These are phyloP conservation scores for Sebastes goodei DNA, from an alignment of 2,797 vertebrate species.

Conservation along the genomic window DNA sequence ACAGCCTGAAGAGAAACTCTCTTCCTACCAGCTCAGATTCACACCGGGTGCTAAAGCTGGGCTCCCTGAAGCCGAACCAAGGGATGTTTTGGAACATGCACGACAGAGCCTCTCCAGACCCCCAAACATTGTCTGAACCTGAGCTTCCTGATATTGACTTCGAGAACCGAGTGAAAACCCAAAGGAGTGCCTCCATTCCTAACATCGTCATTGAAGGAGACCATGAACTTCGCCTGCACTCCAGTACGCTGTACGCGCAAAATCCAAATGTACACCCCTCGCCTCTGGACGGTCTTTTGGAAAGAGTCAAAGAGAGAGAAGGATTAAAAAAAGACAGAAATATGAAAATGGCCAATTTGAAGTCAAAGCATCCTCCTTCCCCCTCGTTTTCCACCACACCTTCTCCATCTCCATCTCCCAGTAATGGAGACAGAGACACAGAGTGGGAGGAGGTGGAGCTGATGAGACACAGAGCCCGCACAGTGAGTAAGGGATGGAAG, in stretches of 20 bases:
- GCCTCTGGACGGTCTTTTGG: slow-evolving; percentile 70
- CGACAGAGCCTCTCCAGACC: slow-evolving; percentile 47
- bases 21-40: slow-evolving; percentile 36
- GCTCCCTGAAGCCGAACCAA: slow-evolving; percentile 63
- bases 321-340: slow-evolving; percentile 35
- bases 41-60: slow-evolving; percentile 68
- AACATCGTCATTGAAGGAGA: slow-evolving; percentile 38
- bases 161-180: slow-evolving; percentile 54
- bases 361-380: slow-evolving; percentile 25
- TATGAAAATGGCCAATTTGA: background rate
- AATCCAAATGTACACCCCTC: slow-evolving; percentile 22
- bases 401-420: slow-evolving; percentile 52
- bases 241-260: background rate
- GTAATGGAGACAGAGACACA: slow-evolving; percentile 58
- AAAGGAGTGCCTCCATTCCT: slow-evolving; percentile 71
- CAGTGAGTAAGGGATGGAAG: slow-evolving; percentile 66
- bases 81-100: slow-evolving; percentile 53
- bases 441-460: slow-evolving; percentile 67
- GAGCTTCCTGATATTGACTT: slow-evolving; percentile 46
- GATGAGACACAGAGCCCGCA: slow-evolving; percentile 41
- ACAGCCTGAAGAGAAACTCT: slow-evolving; percentile 46
- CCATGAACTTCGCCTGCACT: background rate
- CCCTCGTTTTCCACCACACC: slow-evolving; percentile 47
- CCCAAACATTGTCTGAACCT: slow-evolving; percentile 63
- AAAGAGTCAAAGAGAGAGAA: slow-evolving; percentile 70